These are phyloP conservation scores for Drosophila meridiana DNA, from an alignment of 2,888 invertebrate species.

Conservation along the genomic window DNA sequence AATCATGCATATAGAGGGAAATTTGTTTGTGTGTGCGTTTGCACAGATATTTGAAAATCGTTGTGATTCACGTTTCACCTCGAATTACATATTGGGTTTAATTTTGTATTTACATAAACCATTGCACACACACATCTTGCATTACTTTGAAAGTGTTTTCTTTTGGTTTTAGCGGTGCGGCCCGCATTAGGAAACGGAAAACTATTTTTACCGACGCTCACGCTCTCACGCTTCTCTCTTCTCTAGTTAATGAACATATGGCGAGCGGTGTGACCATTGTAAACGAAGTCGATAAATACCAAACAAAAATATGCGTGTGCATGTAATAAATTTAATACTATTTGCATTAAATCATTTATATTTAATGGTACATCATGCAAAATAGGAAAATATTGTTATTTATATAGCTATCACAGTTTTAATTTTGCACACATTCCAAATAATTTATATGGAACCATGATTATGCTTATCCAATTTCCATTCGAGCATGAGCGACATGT, in stretches of 20 bases:
- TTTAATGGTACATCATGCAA: background rate
- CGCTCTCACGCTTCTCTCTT: constrained; percentile 36
- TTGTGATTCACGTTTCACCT: constrained; percentile 21
- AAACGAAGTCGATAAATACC: background rate
- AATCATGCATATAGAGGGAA: constrained; percentile 34
- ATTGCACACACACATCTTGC: constrained; percentile 21
- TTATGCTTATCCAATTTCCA: constrained; percentile 4
- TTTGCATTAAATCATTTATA: background rate
- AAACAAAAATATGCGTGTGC: background rate
- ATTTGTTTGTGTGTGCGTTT: constrained; percentile 9
- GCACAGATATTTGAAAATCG: constrained; percentile 10
- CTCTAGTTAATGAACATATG: constrained; percentile 50
- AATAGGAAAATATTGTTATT: background rate
- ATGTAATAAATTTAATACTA: background rate
- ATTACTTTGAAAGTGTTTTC: constrained; percentile 15
- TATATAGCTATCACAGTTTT: too few relatives aligned
- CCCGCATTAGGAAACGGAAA: constrained; percentile 24
- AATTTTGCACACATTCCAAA: background rate
- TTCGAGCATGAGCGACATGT: background rate
- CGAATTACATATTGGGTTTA: constrained; percentile 13
- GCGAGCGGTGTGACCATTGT: constrained; percentile 37
- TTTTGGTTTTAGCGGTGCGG: constrained; percentile 29
- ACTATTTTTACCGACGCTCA: constrained; percentile 55
- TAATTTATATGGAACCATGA: background rate
- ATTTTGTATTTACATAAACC: constrained; percentile 7